Evolutionary conservation across 1,140 invertebrate species (phyloP), one percentile per base, ranked within the genome.

Genomic region (Drosophila oshimai): DNA sequence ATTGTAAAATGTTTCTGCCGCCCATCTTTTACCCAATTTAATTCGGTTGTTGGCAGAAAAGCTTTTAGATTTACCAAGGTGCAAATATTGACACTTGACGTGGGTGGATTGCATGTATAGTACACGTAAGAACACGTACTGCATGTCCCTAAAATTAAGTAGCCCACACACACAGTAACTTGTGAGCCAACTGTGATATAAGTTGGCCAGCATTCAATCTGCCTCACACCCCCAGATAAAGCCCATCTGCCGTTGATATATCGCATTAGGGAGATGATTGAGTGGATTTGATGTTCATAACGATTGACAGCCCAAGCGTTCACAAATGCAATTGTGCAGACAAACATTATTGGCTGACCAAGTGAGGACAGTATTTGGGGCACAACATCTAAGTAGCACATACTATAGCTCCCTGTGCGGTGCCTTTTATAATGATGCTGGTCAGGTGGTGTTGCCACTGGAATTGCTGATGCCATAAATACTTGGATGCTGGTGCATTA

Each of bases 211-310:
- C 42, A 36, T 15, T 39, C 61, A 39, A 39, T 49, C 26, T 26
- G 39, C 17, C 41, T 12, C 58, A 31, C 58, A 31, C 58, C 22
- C 12, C 13, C 29, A 54, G 55, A 72, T 50, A 65, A 64, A 65
- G 58, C 9, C 69, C 62, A 68, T 13, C 26, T 68, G 62, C 28
- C 3, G 29, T 26, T 73, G 47, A 50, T 58, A 44, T 50, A 57
- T 68, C 62, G 67, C 68, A 86, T 86, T 86, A 86, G 64, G 67
- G 71, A 80, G 67, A 86, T 86, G 80, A 86, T 86, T 87, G 80
- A 86, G 80, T 86, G 80, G 80, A 80, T 87, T 86, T 87, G 64
- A 55, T 86, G 74, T 57, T 60, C 62, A 57, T 79, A 51, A 50
- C 55, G 74, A 84, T 67, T 75, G 71, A 55, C 57, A 47, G 47